phyloP scores from a whole-genome alignment of 2,797 vertebrate genomes.

The Bradypus variegatus region DNA sequence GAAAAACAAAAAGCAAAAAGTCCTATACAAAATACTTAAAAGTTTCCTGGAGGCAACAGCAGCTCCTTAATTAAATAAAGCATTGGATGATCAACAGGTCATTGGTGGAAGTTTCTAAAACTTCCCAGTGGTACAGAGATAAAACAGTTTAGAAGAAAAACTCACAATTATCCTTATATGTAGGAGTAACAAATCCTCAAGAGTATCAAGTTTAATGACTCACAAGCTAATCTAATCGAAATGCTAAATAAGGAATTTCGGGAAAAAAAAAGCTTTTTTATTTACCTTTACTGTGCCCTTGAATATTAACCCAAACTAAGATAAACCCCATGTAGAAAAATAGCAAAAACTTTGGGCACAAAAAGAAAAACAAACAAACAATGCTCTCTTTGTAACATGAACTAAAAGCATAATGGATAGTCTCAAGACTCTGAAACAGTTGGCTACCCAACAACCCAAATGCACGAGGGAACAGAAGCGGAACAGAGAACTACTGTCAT shows the following conservation, averaged over 20 bases:
- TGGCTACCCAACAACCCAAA: slow-evolving; percentile 20
- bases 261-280: slow-evolving; percentile 6
- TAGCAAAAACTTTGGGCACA: slow-evolving; percentile 19
- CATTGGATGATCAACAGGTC: not conserved
- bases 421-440: slow-evolving; percentile 33
- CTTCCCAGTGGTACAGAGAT: slow-evolving; percentile 19
- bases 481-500: not conserved
- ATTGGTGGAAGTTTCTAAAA: not conserved
- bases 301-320: slow-evolving; percentile 50
- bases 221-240: slow-evolving; percentile 31
- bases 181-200: slow-evolving; percentile 13
- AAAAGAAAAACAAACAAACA: slow-evolving; percentile 30
- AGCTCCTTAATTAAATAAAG: slow-evolving; percentile 35
- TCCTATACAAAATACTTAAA: not conserved
- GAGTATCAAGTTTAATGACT: slow-evolving; percentile 27
- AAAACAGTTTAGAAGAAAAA: slow-evolving; percentile 6
- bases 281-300: slow-evolving; percentile 50
- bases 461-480: not conserved
- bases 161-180: not conserved
- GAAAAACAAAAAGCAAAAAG: not conserved
- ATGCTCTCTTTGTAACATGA: slow-evolving; percentile 42
- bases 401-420: slow-evolving; percentile 38
- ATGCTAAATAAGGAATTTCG: slow-evolving; percentile 29
- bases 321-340: slow-evolving; percentile 31
- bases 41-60: slow-evolving; percentile 31